Evolutionary conservation across 1,140 invertebrate genomes (phyloP), one percentile per base, ranked within the genome.

Genomic region (Aethina tumida): DNA sequence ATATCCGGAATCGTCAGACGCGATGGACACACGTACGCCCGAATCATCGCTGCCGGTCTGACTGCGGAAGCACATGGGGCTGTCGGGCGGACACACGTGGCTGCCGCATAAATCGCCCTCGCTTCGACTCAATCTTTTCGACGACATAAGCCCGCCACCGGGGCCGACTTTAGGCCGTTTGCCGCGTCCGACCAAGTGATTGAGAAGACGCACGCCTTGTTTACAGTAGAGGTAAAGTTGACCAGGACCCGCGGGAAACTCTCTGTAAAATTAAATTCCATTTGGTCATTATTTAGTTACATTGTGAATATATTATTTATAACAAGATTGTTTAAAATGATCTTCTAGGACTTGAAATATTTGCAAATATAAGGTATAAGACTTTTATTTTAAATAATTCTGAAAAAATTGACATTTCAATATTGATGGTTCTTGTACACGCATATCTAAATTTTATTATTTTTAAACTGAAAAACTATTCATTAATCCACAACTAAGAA

Each of bases 161-260:
- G 37, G 16, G 40, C 39, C 42, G 26, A 37, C 25, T 35, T 52
- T 56, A 6, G 60, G 57, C 10, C 57, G 52, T n/a, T 66, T 58
- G 9, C 67, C 68, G 13, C 68, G 59, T 0, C 58, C 58, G 3
- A 68, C 56, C 22, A 72, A 49, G 18, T 65, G 58, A 31, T 67
- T 59, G 4, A 70, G 39, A 7, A 72, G 46, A 16, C 49, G 50
- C 0, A 49, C 25, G 0, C 68, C 69, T 14, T 69, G 50, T 8
- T 58, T 33, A 43, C 70, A 73, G 35, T 68, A 74, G 3, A 73
- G 27, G 14, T 67, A 45, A 4, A 74, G 43, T 35, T 71, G 66
- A 0, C 70, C 69, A 2, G 65, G 46, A 6, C 70, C 70, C 3
- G 57, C 56, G 13, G 58, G 53, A 42, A 70, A 73, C 31, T 65